phyloP scores from a whole-genome alignment of 2,113 vertebrate genomes.

The Abramis brama region DNA sequence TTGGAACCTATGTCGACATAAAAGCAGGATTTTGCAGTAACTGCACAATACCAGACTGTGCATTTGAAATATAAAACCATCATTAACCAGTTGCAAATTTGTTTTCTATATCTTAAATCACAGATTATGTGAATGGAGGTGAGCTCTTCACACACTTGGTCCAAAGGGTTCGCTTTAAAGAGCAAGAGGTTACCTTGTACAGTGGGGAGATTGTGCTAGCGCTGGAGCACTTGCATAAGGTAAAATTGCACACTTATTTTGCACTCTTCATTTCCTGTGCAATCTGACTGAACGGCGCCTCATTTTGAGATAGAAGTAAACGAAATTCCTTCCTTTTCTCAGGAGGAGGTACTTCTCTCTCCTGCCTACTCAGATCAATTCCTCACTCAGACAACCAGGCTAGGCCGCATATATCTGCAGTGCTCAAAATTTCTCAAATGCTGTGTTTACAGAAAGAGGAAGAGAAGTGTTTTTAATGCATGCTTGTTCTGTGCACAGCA shows the following conservation, averaged over 20 bases:
- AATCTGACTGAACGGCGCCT: background rate
- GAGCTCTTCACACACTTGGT: constrained; percentile 98
- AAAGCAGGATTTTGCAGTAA: constrained; percentile 5
- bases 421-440: constrained; percentile 28
- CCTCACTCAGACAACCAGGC: constrained; percentile 37
- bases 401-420: constrained; percentile 31
- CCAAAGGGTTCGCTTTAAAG: constrained; percentile 94
- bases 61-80: constrained; percentile 6
- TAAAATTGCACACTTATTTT: constrained; percentile 61
- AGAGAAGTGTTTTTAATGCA: constrained; percentile 25
- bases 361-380: constrained; percentile 37
- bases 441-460: constrained; percentile 51
- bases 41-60: constrained; percentile 10
- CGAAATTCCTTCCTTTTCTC: constrained; percentile 33
- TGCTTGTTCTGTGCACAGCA: constrained; percentile 31
- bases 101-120: constrained; percentile 35
- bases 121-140: constrained; percentile 97
- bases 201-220: constrained; percentile 94
- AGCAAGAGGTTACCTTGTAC: constrained; percentile 91
- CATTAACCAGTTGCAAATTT: constrained; percentile 19
- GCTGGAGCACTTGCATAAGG: constrained; percentile 95
- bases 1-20: background rate
- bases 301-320: background rate
- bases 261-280: constrained; percentile 17
- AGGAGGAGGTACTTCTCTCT: constrained; percentile 21